Percentiles rank a stretch among this genome's conserved stretches.
Conservation (phyloP, 1,140 invertebrate genomes). For the Coenobita brevimanus region DNA sequence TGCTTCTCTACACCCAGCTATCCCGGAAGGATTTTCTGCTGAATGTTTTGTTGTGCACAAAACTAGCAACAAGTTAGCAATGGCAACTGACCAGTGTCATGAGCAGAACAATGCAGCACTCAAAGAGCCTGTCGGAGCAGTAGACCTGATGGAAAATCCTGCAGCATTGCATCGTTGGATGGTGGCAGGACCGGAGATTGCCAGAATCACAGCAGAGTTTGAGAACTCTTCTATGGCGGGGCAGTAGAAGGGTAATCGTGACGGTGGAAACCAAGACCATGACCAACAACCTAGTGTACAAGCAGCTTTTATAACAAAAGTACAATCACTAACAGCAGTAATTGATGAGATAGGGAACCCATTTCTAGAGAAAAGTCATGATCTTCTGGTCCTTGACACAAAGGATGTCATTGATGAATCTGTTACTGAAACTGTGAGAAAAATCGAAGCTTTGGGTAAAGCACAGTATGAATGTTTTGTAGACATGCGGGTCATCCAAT, state of each 20-base stretch:
- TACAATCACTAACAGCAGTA: neutral
- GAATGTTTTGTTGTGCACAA: slow-evolving; percentile 1
- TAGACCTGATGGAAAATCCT: neutral
- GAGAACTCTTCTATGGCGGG: too few relatives aligned
- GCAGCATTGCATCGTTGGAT: neutral
- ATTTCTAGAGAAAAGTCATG: too few relatives aligned
- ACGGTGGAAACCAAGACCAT: neutral
- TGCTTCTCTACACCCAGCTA: neutral
- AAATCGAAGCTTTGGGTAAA: slow-evolving; percentile 8
- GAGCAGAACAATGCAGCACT: too few relatives aligned
- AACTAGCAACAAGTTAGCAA: neutral
- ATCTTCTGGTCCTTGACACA: slow-evolving; percentile 21
- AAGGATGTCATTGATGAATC: neutral
- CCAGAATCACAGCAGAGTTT: slow-evolving; percentile 11
- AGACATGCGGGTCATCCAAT: neutral
- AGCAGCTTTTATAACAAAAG: neutral
- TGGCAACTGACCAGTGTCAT: too few relatives aligned
- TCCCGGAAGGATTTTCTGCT: neutral
- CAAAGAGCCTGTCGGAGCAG: too few relatives aligned
- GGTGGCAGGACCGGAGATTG: slow-evolving; percentile 7
- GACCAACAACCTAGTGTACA: neutral
- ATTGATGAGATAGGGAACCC: neutral
- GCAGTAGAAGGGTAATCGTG: neutral
- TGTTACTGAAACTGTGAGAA: neutral
- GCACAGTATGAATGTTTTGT: slow-evolving; percentile 20